A percentile compares a stretch with the other conserved stretches of the same genome.
Conservation (phyloP, 1,140 invertebrate genomes). For the Trichonephila inaurata region DNA sequence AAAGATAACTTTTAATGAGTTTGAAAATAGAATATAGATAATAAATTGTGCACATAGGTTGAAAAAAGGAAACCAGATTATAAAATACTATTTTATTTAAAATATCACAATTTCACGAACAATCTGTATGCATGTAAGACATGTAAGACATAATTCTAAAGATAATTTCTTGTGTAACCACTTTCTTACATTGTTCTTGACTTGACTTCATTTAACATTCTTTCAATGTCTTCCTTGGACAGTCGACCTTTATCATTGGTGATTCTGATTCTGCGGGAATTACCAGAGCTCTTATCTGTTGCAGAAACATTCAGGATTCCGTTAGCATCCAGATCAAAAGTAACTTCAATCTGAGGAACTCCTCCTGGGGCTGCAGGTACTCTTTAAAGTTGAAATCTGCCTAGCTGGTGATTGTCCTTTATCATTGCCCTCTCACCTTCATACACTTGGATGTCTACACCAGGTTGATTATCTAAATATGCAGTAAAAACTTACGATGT, state of each 20-base stretch:
- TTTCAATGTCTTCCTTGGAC: constrained; percentile 94
- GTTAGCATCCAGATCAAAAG: constrained; percentile 98
- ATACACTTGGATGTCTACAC: constrained; percentile 89
- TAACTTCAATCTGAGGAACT: constrained; percentile 84
- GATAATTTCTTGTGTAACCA: constrained; percentile 82
- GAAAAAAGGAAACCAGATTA: no score
- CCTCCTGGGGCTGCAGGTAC: constrained; percentile 88
- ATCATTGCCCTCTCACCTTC: constrained; percentile 88
- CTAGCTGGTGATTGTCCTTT: constrained; percentile 84
- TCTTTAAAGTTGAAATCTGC: constrained; percentile 86
- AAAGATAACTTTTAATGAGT: no score
- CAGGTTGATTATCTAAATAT: constrained; percentile 88
- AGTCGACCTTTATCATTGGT: constrained; percentile 83
- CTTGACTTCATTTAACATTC: constrained; percentile 87
- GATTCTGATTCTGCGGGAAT: constrained; percentile 91
- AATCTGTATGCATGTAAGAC: no score
- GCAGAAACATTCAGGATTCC: constrained; percentile 85
- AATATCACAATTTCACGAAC: no score
- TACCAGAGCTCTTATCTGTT: constrained; percentile 88
- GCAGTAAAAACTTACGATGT: constrained; percentile 88
- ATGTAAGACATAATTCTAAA: constrained; percentile 31
- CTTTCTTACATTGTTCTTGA: constrained; percentile 81
- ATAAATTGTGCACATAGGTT: no score
- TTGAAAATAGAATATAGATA: no score
- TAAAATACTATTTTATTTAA: no score